Percentiles rank a stretch among this genome's conserved stretches.
phyloP scores from a whole-genome alignment of 2,113 vertebrate genomes.

The Elaphurus davidianus region DNA sequence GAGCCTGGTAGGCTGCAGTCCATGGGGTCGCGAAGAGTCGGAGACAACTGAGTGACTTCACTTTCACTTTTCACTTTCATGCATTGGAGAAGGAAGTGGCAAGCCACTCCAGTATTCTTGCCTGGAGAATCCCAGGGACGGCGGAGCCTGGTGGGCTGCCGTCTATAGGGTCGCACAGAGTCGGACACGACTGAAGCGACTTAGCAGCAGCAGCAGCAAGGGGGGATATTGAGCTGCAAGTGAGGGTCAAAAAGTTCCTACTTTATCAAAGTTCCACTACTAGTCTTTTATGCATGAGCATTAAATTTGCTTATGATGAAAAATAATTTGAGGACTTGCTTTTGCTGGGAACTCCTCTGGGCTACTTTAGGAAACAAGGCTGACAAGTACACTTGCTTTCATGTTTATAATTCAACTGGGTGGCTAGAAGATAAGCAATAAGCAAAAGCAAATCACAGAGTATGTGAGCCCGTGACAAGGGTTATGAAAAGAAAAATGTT shows the following conservation, averaged over 20 bases:
- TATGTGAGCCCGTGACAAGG: neutral
- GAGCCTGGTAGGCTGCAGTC: no score
- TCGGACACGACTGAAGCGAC: no score
- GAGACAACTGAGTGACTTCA: no score
- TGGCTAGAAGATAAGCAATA: neutral
- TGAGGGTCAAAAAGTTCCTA: neutral
- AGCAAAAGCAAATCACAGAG: neutral
- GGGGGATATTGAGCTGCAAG: neutral
- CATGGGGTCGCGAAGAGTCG: no score
- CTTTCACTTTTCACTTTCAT: no score
- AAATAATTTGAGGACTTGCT: neutral
- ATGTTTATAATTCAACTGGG: neutral
- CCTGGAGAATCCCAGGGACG: no score
- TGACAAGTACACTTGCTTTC: neutral
- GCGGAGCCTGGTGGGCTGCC: no score
- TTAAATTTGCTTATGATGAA: neutral
- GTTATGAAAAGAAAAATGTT: neutral
- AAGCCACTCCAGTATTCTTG: no score
- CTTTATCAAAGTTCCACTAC: neutral
- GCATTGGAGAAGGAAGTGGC: no score
- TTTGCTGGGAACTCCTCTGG: neutral
- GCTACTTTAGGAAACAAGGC: neutral
- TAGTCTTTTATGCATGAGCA: neutral
- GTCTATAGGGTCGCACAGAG: no score
- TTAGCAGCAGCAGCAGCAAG: neutral